Evolutionary conservation across 2,113 vertebrate genomes (phyloP), one percentile per base, ranked within the genome.

Genomic region (Ceuthmochares aereus): DNA sequence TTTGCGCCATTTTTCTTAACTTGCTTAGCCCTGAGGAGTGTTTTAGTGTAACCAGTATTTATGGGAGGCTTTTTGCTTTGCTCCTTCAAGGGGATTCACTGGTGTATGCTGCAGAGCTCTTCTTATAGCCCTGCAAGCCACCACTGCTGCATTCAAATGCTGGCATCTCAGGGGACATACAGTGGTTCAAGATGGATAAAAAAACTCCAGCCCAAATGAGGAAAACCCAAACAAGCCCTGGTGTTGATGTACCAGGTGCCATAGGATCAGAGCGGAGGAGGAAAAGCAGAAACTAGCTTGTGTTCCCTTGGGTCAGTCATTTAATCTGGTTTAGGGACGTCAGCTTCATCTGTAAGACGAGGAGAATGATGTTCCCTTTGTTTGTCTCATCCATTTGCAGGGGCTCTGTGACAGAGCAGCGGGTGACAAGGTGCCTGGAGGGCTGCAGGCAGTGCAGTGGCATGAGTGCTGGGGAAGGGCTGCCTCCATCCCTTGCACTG

Each of bases 91-190:
- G 40, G 40, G 40, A 40, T 40, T 40, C 47, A 37, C 37, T 4
- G 1, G 11, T 62, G 27, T 58, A 42, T 7, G 3, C 3, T 0
- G 4, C 34, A 75, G 34, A 43, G 59, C 43, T 47, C 1, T 0
- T 9, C 59, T 63, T 40, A 8, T 6, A 81, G 47, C 15, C 36
- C 11, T 15, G 32, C 22, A 55, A 34, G 34, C 67, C 36, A 12
- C 42, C 34, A 6, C 27, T 43, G 25, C 59, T 45, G 8, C 3
- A 0, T n/a, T 36, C 1, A 0, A 45, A 52, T 29, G 34, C 47
- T 74, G 58, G 32, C 58, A 60, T 73, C 70, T 43, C 0, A 0
- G 13, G 47, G 22, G 13, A 3, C 11, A 0, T 13, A 6, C 1
- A 2, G 8, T 17, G 15, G 4, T 52, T 75, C 20, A 9, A 42